phyloP scores from a whole-genome alignment of 1,140 invertebrate genomes.

The Maniola jurtina region DNA sequence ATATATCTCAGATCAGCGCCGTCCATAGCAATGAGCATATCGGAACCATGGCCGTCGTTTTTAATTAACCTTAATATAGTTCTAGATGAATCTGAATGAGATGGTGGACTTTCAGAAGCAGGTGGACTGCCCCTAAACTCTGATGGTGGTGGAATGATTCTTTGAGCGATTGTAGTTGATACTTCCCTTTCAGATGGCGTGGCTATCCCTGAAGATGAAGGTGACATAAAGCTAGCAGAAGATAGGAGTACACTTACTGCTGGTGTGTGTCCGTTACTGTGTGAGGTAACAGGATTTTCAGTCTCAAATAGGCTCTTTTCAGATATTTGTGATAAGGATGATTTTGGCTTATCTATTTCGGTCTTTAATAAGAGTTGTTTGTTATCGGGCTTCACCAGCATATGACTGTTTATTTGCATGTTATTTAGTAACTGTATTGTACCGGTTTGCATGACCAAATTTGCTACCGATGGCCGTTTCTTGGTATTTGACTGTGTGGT shows the following conservation, averaged over 20 bases:
- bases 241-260: constrained; percentile 54
- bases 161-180: constrained; percentile 79
- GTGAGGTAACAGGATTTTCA: constrained; percentile 74
- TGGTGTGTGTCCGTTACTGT: constrained; percentile 50
- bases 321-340: constrained; percentile 83
- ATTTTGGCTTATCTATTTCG: constrained; percentile 70
- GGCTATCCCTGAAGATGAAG: constrained; percentile 63
- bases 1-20: constrained; percentile 90
- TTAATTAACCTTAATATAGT: constrained; percentile 80
- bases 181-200: constrained; percentile 75
- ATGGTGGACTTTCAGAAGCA: constrained; percentile 81
- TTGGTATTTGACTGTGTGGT: constrained; percentile 75
- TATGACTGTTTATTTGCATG: constrained; percentile 79
- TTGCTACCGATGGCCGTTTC: constrained; percentile 81
- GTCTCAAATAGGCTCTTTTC: constrained; percentile 82
- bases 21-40: constrained; percentile 87
- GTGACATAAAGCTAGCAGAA: constrained; percentile 59
- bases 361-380: constrained; percentile 58
- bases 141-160: constrained; percentile 86
- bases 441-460: constrained; percentile 82
- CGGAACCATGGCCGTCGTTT: constrained; percentile 82
- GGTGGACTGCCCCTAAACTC: constrained; percentile 85
- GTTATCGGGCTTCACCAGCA: constrained; percentile 73
- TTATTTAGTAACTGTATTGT: constrained; percentile 80
- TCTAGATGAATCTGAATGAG: constrained; percentile 80